Conservation (phyloP, 2,113 vertebrate species). For the Shinisaurus crocodilurus region DNA sequence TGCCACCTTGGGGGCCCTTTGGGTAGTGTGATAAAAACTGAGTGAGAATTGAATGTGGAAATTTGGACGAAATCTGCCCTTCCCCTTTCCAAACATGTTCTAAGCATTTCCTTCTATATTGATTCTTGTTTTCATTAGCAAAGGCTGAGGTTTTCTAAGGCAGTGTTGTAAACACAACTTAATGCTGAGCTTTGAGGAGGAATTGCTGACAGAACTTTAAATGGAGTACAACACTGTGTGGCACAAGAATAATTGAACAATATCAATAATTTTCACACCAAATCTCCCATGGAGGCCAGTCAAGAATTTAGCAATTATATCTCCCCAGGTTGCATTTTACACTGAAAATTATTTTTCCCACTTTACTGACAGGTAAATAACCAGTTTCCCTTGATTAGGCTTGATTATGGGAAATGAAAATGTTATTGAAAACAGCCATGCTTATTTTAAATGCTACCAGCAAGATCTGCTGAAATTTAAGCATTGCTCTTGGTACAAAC, state of each 20-base stretch:
- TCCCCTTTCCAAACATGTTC: not conserved
- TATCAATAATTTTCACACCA: constrained; percentile 52
- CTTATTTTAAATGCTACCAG: constrained; percentile 78
- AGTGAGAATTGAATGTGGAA: not conserved
- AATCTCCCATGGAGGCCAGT: constrained; percentile 39
- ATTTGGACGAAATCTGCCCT: not conserved
- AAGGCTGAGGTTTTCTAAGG: not conserved
- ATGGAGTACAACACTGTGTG: not conserved
- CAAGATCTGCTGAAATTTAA: constrained; percentile 80
- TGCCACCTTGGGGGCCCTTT: not conserved
- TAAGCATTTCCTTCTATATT: not conserved
- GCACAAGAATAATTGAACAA: constrained; percentile 54
- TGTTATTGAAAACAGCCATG: constrained; percentile 62
- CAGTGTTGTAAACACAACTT: constrained; percentile 1
- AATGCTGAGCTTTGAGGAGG: constrained; percentile 36
- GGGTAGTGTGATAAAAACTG: not conserved
- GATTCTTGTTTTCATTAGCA: not conserved
- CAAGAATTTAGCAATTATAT: constrained; percentile 59
- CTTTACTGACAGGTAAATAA: constrained; percentile 70
- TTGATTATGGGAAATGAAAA: constrained; percentile 63
- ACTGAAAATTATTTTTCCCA: constrained; percentile 54
- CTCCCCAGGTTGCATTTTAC: constrained; percentile 54
- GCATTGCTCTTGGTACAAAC: constrained; percentile 72
- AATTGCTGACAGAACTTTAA: constrained; percentile 35
- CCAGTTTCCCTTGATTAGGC: constrained; percentile 67